Percentiles rank a stretch among this genome's conserved stretches.
These are phyloP conservation scores for Tricholauxania praeusta DNA, from an alignment of 2,888 invertebrate genomes.

Conservation along the genomic window DNA sequence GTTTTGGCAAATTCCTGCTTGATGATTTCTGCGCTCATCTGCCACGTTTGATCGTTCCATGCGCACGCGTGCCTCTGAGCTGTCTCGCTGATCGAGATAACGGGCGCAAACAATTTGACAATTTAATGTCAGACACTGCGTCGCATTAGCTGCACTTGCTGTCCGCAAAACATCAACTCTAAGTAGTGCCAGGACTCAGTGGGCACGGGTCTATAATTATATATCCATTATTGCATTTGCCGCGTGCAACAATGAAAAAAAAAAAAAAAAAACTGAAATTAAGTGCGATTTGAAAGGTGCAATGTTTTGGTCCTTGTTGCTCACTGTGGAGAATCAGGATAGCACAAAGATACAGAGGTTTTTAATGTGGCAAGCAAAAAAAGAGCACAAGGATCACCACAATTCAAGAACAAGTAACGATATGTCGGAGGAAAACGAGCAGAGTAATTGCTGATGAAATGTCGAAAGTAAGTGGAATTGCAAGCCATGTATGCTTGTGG, in stretches of 20 bases:
- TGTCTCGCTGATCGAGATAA: conserved; percentile 34
- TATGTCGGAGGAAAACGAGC: conserved; percentile 9
- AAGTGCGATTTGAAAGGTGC: conserved; percentile 59
- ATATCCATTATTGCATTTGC: conserved; percentile 29
- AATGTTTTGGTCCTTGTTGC: conserved; percentile 33
- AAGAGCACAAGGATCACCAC: background rate
- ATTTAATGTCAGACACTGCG: conserved; percentile 57
- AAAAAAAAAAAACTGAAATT: conserved; percentile 41
- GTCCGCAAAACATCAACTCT: conserved; percentile 39
- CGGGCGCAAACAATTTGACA: conserved; percentile 64
- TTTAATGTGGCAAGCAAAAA: background rate
- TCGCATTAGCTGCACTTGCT: conserved; percentile 57
- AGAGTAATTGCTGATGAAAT: conserved; percentile 3
- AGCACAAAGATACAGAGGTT: conserved; percentile 34
- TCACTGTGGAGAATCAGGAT: conserved; percentile 37
- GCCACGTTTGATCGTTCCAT: background rate
- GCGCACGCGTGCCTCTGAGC: conserved; percentile 23
- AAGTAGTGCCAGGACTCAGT: background rate
- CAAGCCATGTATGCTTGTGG: conserved; percentile 14
- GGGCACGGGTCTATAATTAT: conserved; percentile 34
- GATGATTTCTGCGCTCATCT: no score
- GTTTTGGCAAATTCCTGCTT: no score
- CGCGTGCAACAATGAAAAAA: conserved; percentile 5
- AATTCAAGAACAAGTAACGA: background rate
- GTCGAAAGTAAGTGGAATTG: background rate